Base-by-base conservation (phyloP, 2,113 vertebrate species). In the Limanda limanda region DNA sequence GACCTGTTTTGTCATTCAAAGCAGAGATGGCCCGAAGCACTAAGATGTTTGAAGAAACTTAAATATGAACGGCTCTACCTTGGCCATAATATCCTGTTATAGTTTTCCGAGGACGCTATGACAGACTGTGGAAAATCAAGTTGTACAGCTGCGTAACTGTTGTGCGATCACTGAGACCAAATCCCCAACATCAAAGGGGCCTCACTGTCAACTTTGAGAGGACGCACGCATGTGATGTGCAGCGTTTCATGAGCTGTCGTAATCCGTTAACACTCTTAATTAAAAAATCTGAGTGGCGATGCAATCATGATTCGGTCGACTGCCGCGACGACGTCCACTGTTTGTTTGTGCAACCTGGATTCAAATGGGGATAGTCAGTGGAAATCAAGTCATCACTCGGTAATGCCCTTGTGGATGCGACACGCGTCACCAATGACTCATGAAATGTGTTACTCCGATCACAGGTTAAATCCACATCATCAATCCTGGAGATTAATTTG, bases 401-500 rank as follows among this genome's bases (percentile, higher is more conserved):
- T 62, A 85, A 83, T 83, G 71, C 76, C 76, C 83, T 68, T 40
- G 59, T 71, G 81, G 85, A 75, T 52, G 70, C 11, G 48, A 35
- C 59, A 48, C 15, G 24, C 47, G 24, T 83, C 80, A 85, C 73
- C 83, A 75, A 64, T 62, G 83, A 83, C 78, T 84, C 74, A 76
- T 89, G 76, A 86, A 90, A 88, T 84, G 79, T 74, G 81, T 79
- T 82, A 25, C 81, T 79, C 79, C 42, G 24, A 90, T 90, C 81
- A 78, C 83, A 86, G 86, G 91, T 91, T 88, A 87, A 80, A 83
- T 87, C 82, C 88, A 86, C 89, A 84, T 73, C 89, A 92, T 94
- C 87, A 89, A 89, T 93, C 88, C 82, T 86, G 84, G 81, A 89
- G 88, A 92, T 90, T 92, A 86, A 93, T 93, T 87, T 86, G 89